Evolutionary conservation across 2,113 vertebrate genomes (phyloP).

Genomic region (Speoplatyrhinus poulsoni): DNA sequence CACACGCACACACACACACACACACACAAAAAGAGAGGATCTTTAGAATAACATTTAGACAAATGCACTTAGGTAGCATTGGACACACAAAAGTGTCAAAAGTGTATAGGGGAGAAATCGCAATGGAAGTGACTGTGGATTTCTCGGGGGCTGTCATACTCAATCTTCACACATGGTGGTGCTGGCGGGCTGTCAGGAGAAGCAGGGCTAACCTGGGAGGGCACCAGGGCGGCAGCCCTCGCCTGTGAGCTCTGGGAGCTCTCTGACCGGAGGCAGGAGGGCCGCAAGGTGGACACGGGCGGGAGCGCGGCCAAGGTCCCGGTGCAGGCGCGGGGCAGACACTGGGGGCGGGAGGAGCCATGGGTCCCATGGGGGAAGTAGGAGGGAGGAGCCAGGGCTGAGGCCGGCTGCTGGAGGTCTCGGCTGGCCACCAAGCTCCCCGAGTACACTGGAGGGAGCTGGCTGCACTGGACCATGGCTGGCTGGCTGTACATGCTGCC

Average conservation of each 20-base stretch:
- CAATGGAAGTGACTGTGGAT: constrained; percentile 74
- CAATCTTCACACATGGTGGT: constrained; percentile 62
- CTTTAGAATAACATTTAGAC: constrained; percentile 9
- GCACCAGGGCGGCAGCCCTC: constrained; percentile 27
- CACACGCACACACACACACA: constrained; percentile 8
- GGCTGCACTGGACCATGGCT: constrained; percentile 52
- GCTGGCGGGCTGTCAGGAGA: constrained; percentile 53
- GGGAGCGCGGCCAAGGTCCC: constrained; percentile 32
- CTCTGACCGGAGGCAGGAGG: constrained; percentile 41
- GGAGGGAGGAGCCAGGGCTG: constrained; percentile 42
- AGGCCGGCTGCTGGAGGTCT: constrained; percentile 50
- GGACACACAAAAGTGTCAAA: constrained; percentile 56
- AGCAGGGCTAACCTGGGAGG: constrained; percentile 45
- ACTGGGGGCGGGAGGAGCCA: constrained; percentile 34
- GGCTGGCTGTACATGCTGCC: constrained; percentile 67
- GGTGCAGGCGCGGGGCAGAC: constrained; percentile 18
- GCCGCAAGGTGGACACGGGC: constrained; percentile 52
- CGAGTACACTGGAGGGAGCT: constrained; percentile 49
- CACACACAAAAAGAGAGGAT: constrained; percentile 7
- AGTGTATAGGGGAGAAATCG: constrained; percentile 77
- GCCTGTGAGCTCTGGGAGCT: constrained; percentile 43
- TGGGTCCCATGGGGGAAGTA: constrained; percentile 53
- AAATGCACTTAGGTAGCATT: not conserved
- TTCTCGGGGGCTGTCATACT: constrained; percentile 67
- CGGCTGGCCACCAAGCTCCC: constrained; percentile 21